Evolutionary conservation across 2,113 vertebrate genomes (phyloP).

Genomic region (Nothoprocta perdicaria): DNA sequence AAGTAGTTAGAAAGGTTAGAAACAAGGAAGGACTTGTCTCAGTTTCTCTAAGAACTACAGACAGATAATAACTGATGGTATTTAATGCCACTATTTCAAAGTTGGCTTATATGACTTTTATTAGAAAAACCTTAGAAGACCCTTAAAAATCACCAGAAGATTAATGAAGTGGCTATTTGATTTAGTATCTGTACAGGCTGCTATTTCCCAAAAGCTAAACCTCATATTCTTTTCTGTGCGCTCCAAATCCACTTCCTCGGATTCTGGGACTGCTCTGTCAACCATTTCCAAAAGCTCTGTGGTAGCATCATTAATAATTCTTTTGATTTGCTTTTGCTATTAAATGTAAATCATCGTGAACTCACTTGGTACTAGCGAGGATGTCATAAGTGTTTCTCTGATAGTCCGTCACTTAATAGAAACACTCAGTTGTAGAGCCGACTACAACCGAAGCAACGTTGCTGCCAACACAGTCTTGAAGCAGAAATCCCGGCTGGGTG

Average conservation of each 20-base stretch:
- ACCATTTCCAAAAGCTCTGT: neutral
- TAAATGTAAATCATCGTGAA: neutral
- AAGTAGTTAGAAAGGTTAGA: neutral
- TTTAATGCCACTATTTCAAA: slow-evolving; percentile 24
- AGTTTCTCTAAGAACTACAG: neutral
- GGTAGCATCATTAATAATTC: slow-evolving; percentile 13
- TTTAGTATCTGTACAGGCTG: neutral
- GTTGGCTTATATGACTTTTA: slow-evolving; percentile 1
- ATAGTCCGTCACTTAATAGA: slow-evolving; percentile 10
- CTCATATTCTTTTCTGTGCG: neutral
- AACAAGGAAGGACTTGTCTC: neutral
- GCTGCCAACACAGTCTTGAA: neutral
- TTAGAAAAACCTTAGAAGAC: neutral
- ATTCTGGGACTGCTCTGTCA: slow-evolving; percentile 27
- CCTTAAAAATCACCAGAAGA: neutral
- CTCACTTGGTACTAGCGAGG: slow-evolving; percentile 13
- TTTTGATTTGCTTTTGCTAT: slow-evolving; percentile 35
- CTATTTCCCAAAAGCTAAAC: slow-evolving; percentile 22
- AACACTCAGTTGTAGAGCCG: neutral
- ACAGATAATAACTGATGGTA: neutral
- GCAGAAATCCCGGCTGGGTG: neutral
- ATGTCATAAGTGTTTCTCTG: neutral
- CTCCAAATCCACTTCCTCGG: neutral
- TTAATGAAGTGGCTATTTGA: slow-evolving; percentile 44
- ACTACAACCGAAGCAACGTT: neutral